Base-by-base conservation (phyloP, 1,140 invertebrate genomes). In the Neodiprion virginianus region DNA sequence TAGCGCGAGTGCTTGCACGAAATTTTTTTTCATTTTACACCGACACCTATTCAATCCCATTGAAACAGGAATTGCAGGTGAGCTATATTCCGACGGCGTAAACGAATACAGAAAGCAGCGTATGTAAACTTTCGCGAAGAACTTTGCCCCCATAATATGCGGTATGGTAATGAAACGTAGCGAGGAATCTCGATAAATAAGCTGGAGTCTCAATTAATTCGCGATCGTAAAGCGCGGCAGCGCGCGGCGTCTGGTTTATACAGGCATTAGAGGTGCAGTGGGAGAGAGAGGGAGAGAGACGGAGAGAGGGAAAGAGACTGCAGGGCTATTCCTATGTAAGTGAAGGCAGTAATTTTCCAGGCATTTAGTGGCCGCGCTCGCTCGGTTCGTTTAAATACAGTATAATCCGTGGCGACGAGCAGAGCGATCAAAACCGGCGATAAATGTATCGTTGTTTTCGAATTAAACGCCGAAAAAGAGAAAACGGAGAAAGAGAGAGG, bases 301-400 rank as follows among this genome's bases (percentile, higher is more conserved):
- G 5, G 28, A 40, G 28, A 5, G 2, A 40, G 28, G 4, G 28
- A 5, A 1, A 5, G 28, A 40, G 2, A 40, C 53, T 12, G 53
- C 53, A 14, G 53, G 3, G 53, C 53, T 61, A 61, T 61, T 61
- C 53, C n/a, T 61, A 40, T 40, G 28, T 40, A 61, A 5, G 11
- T 17, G 53, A 61, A 61, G 53, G 53, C 53, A 61, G 53, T 61
- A 61, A 61, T 61, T 61, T 61, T 61, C 53, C 53, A 61, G 53
- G 53, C 53, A 8, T 61, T 61, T 61, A 61, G 53, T 61, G 53
- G 2, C 28, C 5, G 28, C 28, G 28, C 28, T 40, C 28, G 28
- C 28, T 40, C 28, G 53, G 53, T 61, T 61, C 8, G 53, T 61
- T 61, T 61, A 7, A 61, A 61, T 61, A 61, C 53, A 40, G 28